Evolutionary conservation across 2,888 invertebrate genomes (phyloP), one percentile per base, ranked within the genome.

Genomic region (Serrognathus titanus): DNA sequence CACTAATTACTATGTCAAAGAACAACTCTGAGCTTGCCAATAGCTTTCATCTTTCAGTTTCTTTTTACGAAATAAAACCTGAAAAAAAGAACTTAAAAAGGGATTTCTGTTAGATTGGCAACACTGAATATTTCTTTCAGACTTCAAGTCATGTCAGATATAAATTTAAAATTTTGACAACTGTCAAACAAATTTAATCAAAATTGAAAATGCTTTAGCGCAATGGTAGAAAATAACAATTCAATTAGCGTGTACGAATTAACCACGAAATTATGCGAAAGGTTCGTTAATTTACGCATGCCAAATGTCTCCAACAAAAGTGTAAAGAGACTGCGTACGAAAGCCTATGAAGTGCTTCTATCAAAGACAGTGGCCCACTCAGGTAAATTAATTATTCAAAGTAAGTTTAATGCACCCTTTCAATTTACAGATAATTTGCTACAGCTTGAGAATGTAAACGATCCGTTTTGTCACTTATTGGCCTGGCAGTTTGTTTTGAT

Each of bases 251-350:
- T 71, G 45, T 68, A 66, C 53, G 59, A 62, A 58, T 70, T 76
- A 62, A 65, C 75, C 51, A 75, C 75, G 36, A 67, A 65, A 55
- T 66, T 76, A 53, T 75, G 75, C 62, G 72, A 72, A 58, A 70
- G 69, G 60, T 70, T 70, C 55, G 49, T 65, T 10, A 61, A 59
- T 8, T 24, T 40, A 20, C 11, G 49, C 3, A 48, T 36, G 20
- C 46, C 20, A 31, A 58, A 41, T n/a, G 36, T 49, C 37, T 31
- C 55, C 2, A 48, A 51, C 45, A 58, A 60, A 39, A 45, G 43
- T 10, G 55, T 74, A 13, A 70, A 67, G 57, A 64, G 59, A 59
- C 62, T 68, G 31, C 66, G 76, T 24, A 62, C 71, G 16, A 69
- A 61, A 61, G 70, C 71, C 41, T 76, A 68, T 59, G 75, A 73